Base-by-base conservation (phyloP, 1,140 invertebrate species). In the Drosophila ambigua region DNA sequence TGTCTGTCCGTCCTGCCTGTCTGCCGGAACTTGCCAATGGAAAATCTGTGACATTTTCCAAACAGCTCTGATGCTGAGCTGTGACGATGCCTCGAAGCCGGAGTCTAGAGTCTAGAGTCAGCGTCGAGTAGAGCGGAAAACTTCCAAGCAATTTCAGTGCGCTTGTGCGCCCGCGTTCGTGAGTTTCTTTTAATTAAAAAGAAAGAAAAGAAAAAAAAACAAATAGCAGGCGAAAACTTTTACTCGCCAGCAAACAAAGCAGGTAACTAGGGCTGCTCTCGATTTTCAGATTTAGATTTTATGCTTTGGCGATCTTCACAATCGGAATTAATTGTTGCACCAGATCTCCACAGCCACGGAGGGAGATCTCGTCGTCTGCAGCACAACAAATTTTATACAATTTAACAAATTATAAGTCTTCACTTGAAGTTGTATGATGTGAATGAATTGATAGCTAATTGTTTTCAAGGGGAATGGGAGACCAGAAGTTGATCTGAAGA, bases 181-280 rank as follows among this genome's bases (percentile, higher is more conserved):
- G 83, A 85, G 82, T 85, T 85, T 85, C 82, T 88, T 85, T 85
- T 82, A 85, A 85, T 85, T 85, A 85, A 88, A 84, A 77, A 73
- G 77, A 72, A 79, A 62, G 53, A 77, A 79, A 73, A 28, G 7
- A 39, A 39, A 39, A 35, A 39, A n/a, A n/a, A n/a, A n/a, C n/a
- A n/a, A 13, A 39, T 2, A 39, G 13, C 35, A 39, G 83, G 80
- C 83, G 80, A 89, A 89, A 88, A 88, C 83, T 88, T 88, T 88
- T 89, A 88, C 83, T 89, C 79, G 75, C 67, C 66, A 69, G 52
- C 65, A 65, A 76, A 77, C 66, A 77, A 87, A 85, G 82, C 83
- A 79, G 83, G 83, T 87, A 87, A 87, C 79, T 87, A 87, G 82
- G 82, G 82, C 83, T 88, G 63, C 64, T 69, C 64, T 73, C 87